phyloP scores from a whole-genome alignment of 64 coral and sea anemone genomes.

The Catalaphyllia jardinei region DNA sequence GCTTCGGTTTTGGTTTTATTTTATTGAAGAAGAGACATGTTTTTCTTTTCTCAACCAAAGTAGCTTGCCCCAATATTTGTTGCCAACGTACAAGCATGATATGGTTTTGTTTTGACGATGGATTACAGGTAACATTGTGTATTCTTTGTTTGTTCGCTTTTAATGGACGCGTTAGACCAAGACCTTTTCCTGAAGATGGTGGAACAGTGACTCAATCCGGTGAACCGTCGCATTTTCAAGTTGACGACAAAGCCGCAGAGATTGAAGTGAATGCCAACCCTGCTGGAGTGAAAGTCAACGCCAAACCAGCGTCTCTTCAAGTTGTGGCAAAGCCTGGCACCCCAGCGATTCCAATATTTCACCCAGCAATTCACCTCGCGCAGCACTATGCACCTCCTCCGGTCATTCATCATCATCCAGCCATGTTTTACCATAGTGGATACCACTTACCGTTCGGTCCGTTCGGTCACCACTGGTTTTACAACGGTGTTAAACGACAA shows the following conservation, averaged over 20 bases:
- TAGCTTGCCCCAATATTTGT: not conserved
- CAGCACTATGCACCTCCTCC: conserved; percentile 84
- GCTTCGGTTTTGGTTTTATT: not conserved
- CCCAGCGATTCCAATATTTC: conserved; percentile 83
- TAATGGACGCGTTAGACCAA: conserved; percentile 32
- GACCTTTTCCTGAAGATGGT: conserved; percentile 51
- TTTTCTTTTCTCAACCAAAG: not conserved
- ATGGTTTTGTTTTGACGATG: conserved; percentile 24
- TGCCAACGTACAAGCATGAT: not conserved
- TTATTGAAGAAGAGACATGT: not conserved
- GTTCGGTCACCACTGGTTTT: conserved; percentile 67
- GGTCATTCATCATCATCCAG: conserved; percentile 75
- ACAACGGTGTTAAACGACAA: conserved; percentile 75
- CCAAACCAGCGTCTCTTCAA: conserved; percentile 97
- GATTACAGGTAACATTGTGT: not conserved
- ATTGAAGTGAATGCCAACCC: conserved; percentile 97
- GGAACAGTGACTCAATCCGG: conserved; percentile 76
- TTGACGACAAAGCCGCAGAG: conserved; percentile 95
- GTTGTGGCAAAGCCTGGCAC: conserved; percentile 89
- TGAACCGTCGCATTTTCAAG: conserved; percentile 94
- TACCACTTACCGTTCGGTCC: conserved; percentile 33
- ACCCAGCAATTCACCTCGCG: conserved; percentile 88
- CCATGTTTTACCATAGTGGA: conserved; percentile 77
- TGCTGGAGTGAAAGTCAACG: conserved; percentile 94
- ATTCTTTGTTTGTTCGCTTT: conserved; percentile 31